These are phyloP conservation scores for Erythrolamprus reginae DNA, from an alignment of 2,113 vertebrate species.

Conservation along the genomic window DNA sequence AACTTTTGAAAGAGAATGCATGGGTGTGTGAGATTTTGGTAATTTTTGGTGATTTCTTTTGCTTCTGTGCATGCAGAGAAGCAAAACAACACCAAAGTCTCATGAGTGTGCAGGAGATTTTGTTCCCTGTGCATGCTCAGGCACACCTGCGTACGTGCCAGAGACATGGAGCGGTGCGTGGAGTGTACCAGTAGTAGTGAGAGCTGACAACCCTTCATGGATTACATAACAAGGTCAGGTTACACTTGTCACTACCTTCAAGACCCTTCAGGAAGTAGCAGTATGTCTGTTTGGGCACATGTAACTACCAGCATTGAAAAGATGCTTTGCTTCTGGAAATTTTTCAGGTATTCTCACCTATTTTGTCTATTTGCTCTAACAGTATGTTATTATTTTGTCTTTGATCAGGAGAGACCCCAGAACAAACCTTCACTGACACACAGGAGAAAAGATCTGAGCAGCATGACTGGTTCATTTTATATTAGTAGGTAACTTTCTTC, in stretches of 20 bases:
- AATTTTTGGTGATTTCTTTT: too few species aligned
- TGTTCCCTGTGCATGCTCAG: too few species aligned
- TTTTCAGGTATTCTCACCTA: background rate
- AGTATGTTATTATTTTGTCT: background rate
- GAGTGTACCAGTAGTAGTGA: too few species aligned
- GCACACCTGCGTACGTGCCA: too few species aligned
- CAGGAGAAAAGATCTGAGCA: background rate
- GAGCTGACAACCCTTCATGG: too few species aligned
- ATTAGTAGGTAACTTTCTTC: conserved; percentile 35
- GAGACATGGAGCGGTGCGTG: too few species aligned
- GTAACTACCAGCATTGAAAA: background rate
- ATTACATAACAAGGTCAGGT: background rate
- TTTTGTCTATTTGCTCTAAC: background rate
- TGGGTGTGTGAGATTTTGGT: too few species aligned
- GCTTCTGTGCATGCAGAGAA: too few species aligned
- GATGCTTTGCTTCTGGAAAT: background rate
- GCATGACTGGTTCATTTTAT: conserved; percentile 41
- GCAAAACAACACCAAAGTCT: too few species aligned
- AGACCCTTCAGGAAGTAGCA: background rate
- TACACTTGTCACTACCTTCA: background rate
- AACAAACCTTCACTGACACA: background rate
- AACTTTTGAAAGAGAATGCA: too few species aligned
- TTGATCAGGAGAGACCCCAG: conserved; percentile 25
- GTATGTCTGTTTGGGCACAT: background rate
- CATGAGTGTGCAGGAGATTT: too few species aligned